A percentile compares a stretch with the other conserved stretches of the same genome.
Conservation (phyloP, 2,888 invertebrate genomes). For the Xestia xanthographa region DNA sequence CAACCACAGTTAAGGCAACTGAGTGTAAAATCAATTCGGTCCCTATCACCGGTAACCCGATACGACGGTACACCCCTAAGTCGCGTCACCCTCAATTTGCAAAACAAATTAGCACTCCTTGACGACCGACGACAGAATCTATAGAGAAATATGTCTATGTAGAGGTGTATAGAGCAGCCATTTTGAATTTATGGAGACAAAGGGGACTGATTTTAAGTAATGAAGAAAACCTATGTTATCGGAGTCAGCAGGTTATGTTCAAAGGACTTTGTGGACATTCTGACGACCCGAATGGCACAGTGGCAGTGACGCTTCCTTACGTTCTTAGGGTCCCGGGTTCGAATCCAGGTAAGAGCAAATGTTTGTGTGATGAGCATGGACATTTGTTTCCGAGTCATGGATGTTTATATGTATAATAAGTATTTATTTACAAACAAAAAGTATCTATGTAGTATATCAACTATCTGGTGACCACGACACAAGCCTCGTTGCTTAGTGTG, state of each 20-base stretch:
- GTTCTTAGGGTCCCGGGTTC: too few relatives aligned
- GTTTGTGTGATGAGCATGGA: too few relatives aligned
- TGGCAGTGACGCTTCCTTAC: too few relatives aligned
- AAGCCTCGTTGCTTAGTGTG: too few relatives aligned
- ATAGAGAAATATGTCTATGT: slow-evolving; percentile 9
- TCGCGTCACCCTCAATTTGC: slow-evolving; percentile 86
- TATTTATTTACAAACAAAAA: too few relatives aligned
- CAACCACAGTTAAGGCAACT: slow-evolving; percentile 57
- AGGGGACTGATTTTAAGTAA: slow-evolving; percentile 24
- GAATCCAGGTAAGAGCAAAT: too few relatives aligned
- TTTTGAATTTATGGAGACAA: slow-evolving; percentile 50
- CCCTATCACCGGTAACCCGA: slow-evolving; percentile 66
- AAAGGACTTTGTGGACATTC: too few relatives aligned
- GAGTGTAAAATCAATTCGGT: slow-evolving; percentile 69
- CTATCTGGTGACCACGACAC: too few relatives aligned
- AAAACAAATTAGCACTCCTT: slow-evolving; percentile 87
- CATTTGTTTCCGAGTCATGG: too few relatives aligned
- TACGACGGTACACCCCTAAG: slow-evolving; percentile 58
- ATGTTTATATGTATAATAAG: too few relatives aligned
- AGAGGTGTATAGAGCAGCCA: slow-evolving; percentile 43
- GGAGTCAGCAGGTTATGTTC: neutral
- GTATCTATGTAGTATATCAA: too few relatives aligned
- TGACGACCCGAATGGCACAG: too few relatives aligned
- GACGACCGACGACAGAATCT: slow-evolving; percentile 73
- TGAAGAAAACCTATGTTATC: neutral